Conservation (phyloP, 2,113 vertebrate species). For the Felis chaus region DNA sequence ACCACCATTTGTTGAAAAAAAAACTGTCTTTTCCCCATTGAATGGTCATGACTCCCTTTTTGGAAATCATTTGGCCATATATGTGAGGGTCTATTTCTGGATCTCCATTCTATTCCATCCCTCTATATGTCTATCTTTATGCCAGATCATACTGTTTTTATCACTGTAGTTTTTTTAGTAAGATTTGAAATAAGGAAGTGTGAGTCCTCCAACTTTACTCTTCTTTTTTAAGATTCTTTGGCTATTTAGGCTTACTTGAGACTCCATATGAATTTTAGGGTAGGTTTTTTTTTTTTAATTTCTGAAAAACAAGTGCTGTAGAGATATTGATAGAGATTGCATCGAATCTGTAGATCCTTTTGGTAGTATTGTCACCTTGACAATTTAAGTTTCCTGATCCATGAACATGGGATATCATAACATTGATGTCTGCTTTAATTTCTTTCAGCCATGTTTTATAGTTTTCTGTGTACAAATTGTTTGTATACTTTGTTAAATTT, state of each 20-base stretch:
- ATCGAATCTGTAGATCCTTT: background rate
- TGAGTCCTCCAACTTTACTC: background rate
- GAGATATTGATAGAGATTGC: background rate
- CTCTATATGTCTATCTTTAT: background rate
- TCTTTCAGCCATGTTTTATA: background rate
- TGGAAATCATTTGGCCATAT: background rate
- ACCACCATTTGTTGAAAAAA: background rate
- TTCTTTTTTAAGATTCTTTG: background rate
- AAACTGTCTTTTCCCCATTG: background rate
- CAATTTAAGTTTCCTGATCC: background rate
- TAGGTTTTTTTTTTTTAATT: background rate
- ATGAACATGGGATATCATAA: no score
- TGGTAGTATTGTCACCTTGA: background rate
- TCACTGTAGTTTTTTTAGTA: background rate
- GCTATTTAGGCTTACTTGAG: background rate
- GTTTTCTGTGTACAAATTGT: background rate
- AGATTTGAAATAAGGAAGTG: background rate
- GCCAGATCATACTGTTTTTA: background rate
- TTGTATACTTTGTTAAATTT: background rate
- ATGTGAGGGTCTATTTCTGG: background rate
- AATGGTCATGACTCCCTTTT: background rate
- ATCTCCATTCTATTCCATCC: background rate
- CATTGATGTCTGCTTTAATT: background rate
- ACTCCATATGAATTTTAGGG: background rate
- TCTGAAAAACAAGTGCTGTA: background rate